A percentile compares a stretch with the other conserved stretches of the same genome.
These are phyloP conservation scores for Ophioninae sp. DNA, from an alignment of 2,888 invertebrate genomes.

Conservation along the genomic window DNA sequence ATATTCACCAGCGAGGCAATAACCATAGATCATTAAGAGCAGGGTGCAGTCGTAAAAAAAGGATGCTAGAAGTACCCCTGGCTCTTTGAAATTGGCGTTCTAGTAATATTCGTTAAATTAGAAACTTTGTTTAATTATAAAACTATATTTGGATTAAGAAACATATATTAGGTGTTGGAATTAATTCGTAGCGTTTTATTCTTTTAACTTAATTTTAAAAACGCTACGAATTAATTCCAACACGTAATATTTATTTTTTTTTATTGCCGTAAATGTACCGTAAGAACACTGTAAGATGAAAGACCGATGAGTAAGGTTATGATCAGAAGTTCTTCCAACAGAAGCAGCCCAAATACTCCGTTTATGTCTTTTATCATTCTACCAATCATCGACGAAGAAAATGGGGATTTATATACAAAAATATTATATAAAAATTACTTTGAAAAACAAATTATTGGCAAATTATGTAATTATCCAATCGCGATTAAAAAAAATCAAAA, in stretches of 20 bases:
- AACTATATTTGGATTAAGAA: no score
- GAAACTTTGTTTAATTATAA: background rate
- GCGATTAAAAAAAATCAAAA: background rate
- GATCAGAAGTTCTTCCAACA: conserved; percentile 28
- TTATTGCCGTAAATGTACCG: no score
- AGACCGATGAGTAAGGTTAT: conserved; percentile 51
- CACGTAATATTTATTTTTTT: no score
- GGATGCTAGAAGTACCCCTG: conserved; percentile 41
- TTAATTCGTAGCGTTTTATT: no score
- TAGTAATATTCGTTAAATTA: background rate
- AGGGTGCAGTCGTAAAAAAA: conserved; percentile 44
- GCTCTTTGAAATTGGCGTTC: conserved; percentile 44
- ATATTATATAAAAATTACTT: no score
- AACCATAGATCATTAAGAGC: conserved; percentile 54
- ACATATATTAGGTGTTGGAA: no score
- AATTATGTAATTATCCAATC: no score
- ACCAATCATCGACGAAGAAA: background rate
- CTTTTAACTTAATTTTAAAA: no score
- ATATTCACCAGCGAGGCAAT: conserved; percentile 60
- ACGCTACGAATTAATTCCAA: no score
- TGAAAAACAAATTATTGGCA: no score
- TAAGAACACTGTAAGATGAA: conserved; percentile 47
- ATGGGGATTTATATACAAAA: no score
- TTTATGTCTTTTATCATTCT: conserved; percentile 39
- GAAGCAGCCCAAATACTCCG: conserved; percentile 7